Evolutionary conservation across 2,888 invertebrate genomes (phyloP).

Genomic region (Geophilus truncorum): DNA sequence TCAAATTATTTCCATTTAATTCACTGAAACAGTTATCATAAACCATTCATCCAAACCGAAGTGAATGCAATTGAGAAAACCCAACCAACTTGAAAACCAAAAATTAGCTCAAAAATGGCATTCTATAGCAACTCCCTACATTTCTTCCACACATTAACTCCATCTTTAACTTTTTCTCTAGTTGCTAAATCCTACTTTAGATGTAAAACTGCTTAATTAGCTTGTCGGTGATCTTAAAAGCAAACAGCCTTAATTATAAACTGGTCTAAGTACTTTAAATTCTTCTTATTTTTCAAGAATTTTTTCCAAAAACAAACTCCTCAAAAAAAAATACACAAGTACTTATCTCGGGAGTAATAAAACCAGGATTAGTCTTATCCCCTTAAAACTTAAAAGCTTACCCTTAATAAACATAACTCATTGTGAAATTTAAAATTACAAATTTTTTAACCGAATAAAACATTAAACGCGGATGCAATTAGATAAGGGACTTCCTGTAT

Average conservation of each 20-base stretch:
- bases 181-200: neutral
- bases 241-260: slow-evolving; percentile 18
- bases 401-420: neutral
- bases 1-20: neutral
- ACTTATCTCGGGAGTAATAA: neutral
- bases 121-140: too few relatives aligned
- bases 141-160: neutral
- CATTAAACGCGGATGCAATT: neutral
- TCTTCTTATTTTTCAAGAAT: neutral
- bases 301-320: neutral
- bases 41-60: neutral
- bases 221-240: neutral
- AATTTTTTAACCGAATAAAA: neutral
- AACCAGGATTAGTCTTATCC: neutral
- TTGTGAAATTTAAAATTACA: neutral
- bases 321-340: neutral
- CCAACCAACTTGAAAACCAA: neutral
- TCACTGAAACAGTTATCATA: neutral
- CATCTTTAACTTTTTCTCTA: neutral
- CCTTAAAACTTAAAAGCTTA: neutral
- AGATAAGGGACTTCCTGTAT: neutral
- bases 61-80: neutral
- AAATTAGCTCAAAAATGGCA: too few relatives aligned
- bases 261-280: neutral
- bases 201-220: slow-evolving; percentile 18